Base-by-base conservation (phyloP, 1,140 invertebrate species). In the Mercenaria mercenaria region DNA sequence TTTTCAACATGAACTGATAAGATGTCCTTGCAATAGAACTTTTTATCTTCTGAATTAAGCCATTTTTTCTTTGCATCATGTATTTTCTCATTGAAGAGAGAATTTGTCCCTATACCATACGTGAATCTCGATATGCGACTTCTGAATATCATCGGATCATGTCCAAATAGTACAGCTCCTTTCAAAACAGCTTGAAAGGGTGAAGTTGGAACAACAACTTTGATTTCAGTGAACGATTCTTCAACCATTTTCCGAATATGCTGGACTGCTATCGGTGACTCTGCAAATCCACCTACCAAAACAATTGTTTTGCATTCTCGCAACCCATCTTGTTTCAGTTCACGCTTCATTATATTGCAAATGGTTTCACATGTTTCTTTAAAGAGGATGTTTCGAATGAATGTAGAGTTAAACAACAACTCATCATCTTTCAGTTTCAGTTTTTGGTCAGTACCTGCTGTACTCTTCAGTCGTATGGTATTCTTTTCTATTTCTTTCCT, bases 261-360 rank as follows among this genome's bases (percentile, higher is more conserved):
- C 29, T 83, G 34, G 32, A 32, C n/a, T 15, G 64, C 81, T 34
- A 83, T 67, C 20, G 56, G 37, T 41, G 81, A 83, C 29, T 83
- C 81, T 3, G 81, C 56, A 67, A 83, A 83, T 64, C 81, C 81
- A 64, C 81, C 81, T 10, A 83, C 81, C 10, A 83, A 29, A 18
- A 83, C 56, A 8, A 83, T n/a, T 23, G 52, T 64, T 37, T 41
- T 47, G 43, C 43, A 47, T 8, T 47, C 43, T 47, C 15, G 6
- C 15, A 47, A 64, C 20, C 20, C 23, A 6, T 64, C 20, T 23
- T 6, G 23, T 69, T 29, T 26, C 64, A 69, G 26, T 20, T 34
- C 64, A 20, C 15, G 15, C 26, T 69, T 37, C 29, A 69, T 69
- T 34, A 69, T 26, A 34, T 69, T 15, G 37, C 26, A 34, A 0